Evolutionary conservation across 2,888 invertebrate species (phyloP).

Genomic region (Drosophila anomelani): DNA sequence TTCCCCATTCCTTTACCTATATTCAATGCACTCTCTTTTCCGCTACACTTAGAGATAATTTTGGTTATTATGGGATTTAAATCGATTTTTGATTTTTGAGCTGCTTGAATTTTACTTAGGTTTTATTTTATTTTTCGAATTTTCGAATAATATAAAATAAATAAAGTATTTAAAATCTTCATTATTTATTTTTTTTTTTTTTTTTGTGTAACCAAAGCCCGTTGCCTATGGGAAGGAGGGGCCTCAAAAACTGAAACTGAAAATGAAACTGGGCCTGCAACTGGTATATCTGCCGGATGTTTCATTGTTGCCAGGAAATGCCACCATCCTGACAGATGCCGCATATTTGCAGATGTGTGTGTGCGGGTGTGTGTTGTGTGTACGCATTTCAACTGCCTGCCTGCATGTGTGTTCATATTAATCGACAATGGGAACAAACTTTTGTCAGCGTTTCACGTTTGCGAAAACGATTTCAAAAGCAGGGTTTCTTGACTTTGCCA

Average conservation of each 20-base stretch:
- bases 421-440: conserved; percentile 47
- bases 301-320: conserved; percentile 51
- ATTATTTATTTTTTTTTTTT: too few relatives aligned
- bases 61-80: rapidly evolving
- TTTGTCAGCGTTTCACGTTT: conserved; percentile 50
- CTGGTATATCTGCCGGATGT: conserved; percentile 52
- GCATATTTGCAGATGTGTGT: conserved; percentile 9
- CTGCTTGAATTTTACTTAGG: not conserved
- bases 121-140: too few relatives aligned
- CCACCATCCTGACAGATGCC: conserved; percentile 20
- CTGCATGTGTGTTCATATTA: conserved; percentile 29
- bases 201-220: not conserved
- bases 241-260: conserved; percentile 7
- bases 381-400: conserved; percentile 8
- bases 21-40: not conserved
- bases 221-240: conserved; percentile 6
- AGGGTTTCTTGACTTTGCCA: conserved; percentile 1
- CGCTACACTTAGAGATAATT: not conserved
- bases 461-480: not conserved
- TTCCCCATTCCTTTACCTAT: not conserved
- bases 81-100: too few relatives aligned
- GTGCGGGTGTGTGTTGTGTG: conserved; percentile 4
- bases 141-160: too few relatives aligned
- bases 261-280: conserved; percentile 17
- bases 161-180: too few relatives aligned